Base-by-base conservation (phyloP, 1,140 invertebrate species). In the Pygmarrhopalites habei region DNA sequence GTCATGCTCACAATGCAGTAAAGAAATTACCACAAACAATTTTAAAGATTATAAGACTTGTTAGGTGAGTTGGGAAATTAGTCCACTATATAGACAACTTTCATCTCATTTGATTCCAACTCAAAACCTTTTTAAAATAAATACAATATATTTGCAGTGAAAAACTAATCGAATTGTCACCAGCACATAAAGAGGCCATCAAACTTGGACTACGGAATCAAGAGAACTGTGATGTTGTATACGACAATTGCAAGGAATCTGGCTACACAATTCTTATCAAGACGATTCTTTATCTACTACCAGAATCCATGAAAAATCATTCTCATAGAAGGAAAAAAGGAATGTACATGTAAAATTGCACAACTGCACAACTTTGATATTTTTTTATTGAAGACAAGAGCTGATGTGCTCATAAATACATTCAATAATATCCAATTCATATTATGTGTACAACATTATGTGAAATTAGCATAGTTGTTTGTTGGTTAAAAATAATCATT, bases 11-110 rank as follows among this genome's bases (percentile, higher is more conserved):
- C 19, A 32, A 32, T 10, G 4, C 39, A 3, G 7, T 56, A 14
- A 56, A 56, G 39, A 30, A 56, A 21, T n/a, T 56, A 15, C 53
- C 53, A 12, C 2, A 5, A 19, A 19, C 3, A 2, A 26, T 56
- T 2, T 19, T 56, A 35, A 56, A 39, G 39, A 19, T 56, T n/a
- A 39, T 39, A 21, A 12, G 28, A 21, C 23, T 56, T 19, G 32
- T 56, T 32, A 56, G 53, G 53, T 56, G 10, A 19, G 7, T 19
- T n/a, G n/a, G n/a, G n/a, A n/a, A n/a, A n/a, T n/a, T n/a, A n/a
- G n/a, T n/a, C n/a, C n/a, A n/a, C n/a, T n/a, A n/a, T n/a, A n/a
- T n/a, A n/a, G n/a, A n/a, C n/a, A n/a, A n/a, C n/a, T n/a, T n/a
- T n/a, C n/a, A n/a, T n/a, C n/a, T n/a, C n/a, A n/a, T n/a, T n/a